phyloP scores from a whole-genome alignment of 2,888 invertebrate species.

The Molanna angustata region DNA sequence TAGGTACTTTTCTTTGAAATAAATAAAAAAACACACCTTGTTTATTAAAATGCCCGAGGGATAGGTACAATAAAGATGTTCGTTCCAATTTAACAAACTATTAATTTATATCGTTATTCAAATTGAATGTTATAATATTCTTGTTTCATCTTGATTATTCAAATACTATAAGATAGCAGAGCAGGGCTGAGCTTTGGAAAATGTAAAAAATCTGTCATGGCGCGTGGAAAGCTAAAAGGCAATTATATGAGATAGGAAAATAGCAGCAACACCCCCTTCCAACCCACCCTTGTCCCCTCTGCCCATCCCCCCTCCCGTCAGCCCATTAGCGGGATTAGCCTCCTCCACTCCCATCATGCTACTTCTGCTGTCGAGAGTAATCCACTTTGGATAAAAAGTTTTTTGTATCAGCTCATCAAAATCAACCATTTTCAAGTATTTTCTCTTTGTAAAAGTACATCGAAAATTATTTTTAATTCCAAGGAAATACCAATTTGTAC shows the following conservation, averaged over 20 bases:
- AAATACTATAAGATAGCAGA: too few species aligned
- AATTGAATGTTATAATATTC: too few species aligned
- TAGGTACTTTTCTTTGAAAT: too few species aligned
- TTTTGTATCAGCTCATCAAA: conserved; percentile 18
- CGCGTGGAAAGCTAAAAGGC: conserved; percentile 6
- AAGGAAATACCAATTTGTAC: too few species aligned
- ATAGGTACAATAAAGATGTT: too few species aligned
- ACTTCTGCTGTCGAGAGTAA: neutral
- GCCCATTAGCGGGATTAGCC: conserved; percentile 15
- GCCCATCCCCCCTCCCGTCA: neutral
- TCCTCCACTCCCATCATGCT: neutral
- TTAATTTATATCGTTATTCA: too few species aligned
- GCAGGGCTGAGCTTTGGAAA: conserved; percentile 3
- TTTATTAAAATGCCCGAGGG: too few species aligned
- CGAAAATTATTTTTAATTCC: too few species aligned
- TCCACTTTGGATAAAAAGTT: conserved; percentile 16
- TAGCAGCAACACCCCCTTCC: neutral
- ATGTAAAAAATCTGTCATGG: conserved; percentile 3
- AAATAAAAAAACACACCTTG: too few species aligned
- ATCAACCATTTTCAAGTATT: conserved; percentile 1
- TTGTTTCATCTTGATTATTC: too few species aligned
- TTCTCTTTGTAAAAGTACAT: too few species aligned
- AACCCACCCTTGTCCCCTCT: neutral
- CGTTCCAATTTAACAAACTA: too few species aligned
- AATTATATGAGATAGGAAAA: conserved; percentile 11